Percentiles rank a stretch among this genome's conserved stretches.
Evolutionary conservation across 2,797 vertebrate species (phyloP).

Genomic region (Fistularia tabacaria): DNA sequence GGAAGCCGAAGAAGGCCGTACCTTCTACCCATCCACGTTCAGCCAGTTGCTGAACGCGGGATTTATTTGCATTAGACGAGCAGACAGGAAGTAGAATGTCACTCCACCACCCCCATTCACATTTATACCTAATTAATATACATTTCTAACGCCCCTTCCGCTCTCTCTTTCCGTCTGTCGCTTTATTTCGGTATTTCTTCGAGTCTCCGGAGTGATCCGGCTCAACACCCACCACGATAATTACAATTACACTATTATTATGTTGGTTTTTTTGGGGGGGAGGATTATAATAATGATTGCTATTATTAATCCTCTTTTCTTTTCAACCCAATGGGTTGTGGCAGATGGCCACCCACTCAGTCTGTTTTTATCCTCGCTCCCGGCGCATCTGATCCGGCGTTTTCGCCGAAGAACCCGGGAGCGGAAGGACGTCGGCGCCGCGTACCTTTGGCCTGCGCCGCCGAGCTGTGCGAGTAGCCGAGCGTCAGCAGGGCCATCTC

Average conservation of each 20-base stretch:
- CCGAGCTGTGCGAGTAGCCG: constrained; percentile 97
- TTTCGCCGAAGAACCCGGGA: not conserved
- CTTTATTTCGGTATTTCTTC: too few species aligned
- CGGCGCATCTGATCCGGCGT: too few species aligned
- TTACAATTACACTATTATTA: not conserved
- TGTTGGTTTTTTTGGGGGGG: too few species aligned
- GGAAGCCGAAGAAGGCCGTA: too few species aligned
- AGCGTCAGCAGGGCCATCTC: constrained; percentile 96
- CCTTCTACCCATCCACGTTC: too few species aligned
- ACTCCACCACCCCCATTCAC: constrained; percentile 1
- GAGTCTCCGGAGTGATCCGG: not conserved
- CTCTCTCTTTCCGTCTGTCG: not conserved
- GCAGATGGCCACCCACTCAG: not conserved
- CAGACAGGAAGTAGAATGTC: not conserved
- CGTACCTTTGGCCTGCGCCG: constrained; percentile 93
- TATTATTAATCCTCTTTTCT: constrained; percentile 1
- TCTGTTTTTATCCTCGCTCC: not conserved
- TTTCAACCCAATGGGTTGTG: not conserved
- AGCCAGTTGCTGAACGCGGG: too few species aligned
- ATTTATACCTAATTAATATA: not conserved
- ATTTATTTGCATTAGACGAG: too few species aligned
- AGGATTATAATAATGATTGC: not conserved
- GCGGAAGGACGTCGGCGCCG: not conserved
- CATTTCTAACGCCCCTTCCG: not conserved
- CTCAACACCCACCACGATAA: not conserved